A percentile compares a stretch with the other conserved stretches of the same genome.
Conservation (phyloP, 35 echinoderm and acorn worm genomes). For the Ophiothrix spiculata region DNA sequence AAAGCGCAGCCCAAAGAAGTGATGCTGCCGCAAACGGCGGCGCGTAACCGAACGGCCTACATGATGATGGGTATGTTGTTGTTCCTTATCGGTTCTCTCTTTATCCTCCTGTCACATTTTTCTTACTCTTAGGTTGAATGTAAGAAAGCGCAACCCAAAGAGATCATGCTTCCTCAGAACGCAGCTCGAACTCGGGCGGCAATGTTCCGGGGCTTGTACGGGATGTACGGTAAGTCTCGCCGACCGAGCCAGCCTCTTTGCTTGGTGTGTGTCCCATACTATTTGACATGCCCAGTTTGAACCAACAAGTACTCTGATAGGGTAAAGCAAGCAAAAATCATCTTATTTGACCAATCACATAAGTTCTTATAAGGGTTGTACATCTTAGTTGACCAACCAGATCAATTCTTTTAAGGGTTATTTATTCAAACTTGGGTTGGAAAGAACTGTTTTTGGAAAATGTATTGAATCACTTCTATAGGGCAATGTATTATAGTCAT, state of each 20-base stretch:
- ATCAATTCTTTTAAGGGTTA: background rate
- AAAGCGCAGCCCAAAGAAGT: conserved; percentile 98
- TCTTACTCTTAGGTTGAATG: conserved; percentile 57
- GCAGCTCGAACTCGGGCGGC: conserved; percentile 67
- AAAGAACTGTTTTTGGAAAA: too few relatives aligned
- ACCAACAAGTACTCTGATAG: background rate
- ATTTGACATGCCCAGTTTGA: background rate
- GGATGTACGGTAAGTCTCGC: conserved; percentile 74
- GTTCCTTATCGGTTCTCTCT: background rate
- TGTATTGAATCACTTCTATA: too few relatives aligned
- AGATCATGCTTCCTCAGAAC: conserved; percentile 88
- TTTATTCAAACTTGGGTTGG: too few relatives aligned
- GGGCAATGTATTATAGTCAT: too few relatives aligned
- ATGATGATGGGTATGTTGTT: conserved; percentile 86
- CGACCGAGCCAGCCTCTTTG: background rate
- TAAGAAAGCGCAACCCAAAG: conserved; percentile 97
- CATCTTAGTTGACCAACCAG: background rate
- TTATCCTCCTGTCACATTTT: background rate
- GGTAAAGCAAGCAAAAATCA: background rate
- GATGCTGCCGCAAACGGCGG: conserved; percentile 77
- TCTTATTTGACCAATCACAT: background rate
- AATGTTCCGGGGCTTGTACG: conserved; percentile 82
- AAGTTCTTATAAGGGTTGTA: background rate
- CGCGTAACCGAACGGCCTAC: conserved; percentile 65
- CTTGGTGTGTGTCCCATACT: too few relatives aligned